Conservation (phyloP, 35 echinoderm and acorn worm species). For the Hemicentrotus pulcherrimus region DNA sequence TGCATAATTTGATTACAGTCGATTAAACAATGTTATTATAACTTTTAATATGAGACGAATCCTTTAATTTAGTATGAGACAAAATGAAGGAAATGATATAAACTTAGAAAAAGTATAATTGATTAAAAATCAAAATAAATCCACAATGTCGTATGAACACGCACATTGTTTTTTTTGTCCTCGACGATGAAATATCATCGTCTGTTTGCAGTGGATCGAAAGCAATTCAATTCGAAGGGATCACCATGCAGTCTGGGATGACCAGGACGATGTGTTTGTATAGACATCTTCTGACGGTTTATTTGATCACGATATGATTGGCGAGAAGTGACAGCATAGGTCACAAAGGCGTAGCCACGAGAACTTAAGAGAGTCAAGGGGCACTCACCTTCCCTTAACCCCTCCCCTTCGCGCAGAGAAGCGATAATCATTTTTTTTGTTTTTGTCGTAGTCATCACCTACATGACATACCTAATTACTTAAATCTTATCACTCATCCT, state of each 20-base stretch:
- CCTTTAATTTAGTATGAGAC: no score
- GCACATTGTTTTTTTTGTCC: background rate
- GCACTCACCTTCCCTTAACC: background rate
- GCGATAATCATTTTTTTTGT: no score
- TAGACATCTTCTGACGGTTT: background rate
- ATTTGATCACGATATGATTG: conserved; percentile 19
- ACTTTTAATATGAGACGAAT: no score
- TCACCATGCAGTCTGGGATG: background rate
- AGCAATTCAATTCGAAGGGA: conserved; percentile 4
- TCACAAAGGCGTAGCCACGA: background rate
- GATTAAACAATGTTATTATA: no score
- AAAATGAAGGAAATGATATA: background rate
- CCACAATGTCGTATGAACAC: background rate
- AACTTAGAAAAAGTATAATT: background rate
- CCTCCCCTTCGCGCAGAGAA: background rate
- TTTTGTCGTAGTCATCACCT: no score
- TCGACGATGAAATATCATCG: background rate
- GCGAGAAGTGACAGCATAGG: background rate
- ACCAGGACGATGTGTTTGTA: background rate
- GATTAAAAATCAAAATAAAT: background rate
- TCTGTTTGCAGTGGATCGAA: background rate
- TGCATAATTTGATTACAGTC: background rate
- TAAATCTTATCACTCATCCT: no score
- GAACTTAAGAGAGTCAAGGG: background rate
- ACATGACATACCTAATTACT: no score